These are phyloP conservation scores for Ophioninae sp. DNA, from an alignment of 2,888 invertebrate species.

Conservation along the genomic window DNA sequence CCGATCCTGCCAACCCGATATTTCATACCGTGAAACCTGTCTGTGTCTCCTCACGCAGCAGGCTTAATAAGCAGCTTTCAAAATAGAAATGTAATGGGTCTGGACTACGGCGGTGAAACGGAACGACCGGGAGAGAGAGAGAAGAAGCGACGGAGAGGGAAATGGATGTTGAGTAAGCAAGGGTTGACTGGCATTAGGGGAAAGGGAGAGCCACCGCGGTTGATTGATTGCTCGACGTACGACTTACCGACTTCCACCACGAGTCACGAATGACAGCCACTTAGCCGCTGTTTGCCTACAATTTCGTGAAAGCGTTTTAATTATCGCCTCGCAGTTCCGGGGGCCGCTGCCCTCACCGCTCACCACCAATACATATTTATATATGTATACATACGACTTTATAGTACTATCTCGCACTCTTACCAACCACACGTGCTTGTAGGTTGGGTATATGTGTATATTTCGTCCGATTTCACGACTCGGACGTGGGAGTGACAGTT, in stretches of 20 bases:
- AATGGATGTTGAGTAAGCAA: conserved; percentile 38
- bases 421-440: neutral
- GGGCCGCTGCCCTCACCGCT: conserved; percentile 50
- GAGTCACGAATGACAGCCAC: conserved; percentile 81
- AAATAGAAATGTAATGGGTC: conserved; percentile 81
- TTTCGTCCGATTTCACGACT: conserved; percentile 19
- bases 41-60: conserved; percentile 77
- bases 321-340: conserved; percentile 68
- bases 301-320: conserved; percentile 80
- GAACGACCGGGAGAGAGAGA: conserved; percentile 54
- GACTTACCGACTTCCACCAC: conserved; percentile 80
- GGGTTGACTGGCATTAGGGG: conserved; percentile 63
- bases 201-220: conserved; percentile 66
- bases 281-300: conserved; percentile 81
- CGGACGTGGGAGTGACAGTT: conserved; percentile 17
- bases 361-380: conserved; percentile 12
- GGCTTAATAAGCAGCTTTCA: conserved; percentile 81
- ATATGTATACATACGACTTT: conserved; percentile 20
- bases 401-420: neutral
- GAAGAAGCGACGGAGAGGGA: conserved; percentile 41
- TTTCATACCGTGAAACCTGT: conserved; percentile 81
- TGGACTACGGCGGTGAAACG: conserved; percentile 62
- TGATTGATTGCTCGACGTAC: conserved; percentile 81
- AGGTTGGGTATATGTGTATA: conserved; percentile 9
- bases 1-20: conserved; percentile 79